phyloP scores from a whole-genome alignment of 2,113 vertebrate genomes.

The Ornithorhynchus anatinus region DNA sequence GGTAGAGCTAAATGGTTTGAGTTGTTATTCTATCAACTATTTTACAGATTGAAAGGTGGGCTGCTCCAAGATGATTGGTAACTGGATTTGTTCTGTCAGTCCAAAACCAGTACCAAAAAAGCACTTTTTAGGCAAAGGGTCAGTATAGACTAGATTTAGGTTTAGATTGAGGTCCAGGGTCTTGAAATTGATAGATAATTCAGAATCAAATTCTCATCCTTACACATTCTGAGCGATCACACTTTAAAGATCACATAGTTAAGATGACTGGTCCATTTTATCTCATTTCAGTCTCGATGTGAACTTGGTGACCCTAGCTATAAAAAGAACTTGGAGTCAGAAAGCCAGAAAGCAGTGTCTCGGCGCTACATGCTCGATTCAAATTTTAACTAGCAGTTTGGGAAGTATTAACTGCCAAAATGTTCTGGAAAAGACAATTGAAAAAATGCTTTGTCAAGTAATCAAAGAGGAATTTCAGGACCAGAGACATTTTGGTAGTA shows the following conservation, averaged over 20 bases:
- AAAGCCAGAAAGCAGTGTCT: constrained; percentile 39
- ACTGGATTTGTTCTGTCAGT: constrained; percentile 28
- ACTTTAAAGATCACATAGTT: background rate
- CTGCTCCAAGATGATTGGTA: constrained; percentile 48
- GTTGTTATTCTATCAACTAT: constrained; percentile 25
- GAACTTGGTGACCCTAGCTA: constrained; percentile 12
- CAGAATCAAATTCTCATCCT: constrained; percentile 33
- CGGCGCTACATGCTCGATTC: constrained; percentile 36
- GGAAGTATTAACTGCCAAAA: constrained; percentile 10
- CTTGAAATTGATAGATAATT: constrained; percentile 14
- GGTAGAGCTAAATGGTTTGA: constrained; percentile 8
- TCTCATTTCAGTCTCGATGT: background rate
- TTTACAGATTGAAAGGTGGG: constrained; percentile 35
- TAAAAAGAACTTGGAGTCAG: background rate
- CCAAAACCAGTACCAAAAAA: constrained; percentile 21
- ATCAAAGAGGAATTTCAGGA: background rate
- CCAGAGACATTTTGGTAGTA: background rate
- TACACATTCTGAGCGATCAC: constrained; percentile 22
- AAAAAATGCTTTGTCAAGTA: constrained; percentile 6
- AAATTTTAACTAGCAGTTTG: constrained; percentile 9
- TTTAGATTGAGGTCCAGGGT: too few relatives aligned
- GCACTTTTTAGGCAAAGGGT: constrained; percentile 18
- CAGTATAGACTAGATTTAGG: constrained; percentile 28
- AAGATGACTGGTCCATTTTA: background rate
- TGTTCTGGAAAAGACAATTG: constrained; percentile 9